Evolutionary conservation across 2,888 invertebrate species (phyloP).

Genomic region (Norana najaformis): DNA sequence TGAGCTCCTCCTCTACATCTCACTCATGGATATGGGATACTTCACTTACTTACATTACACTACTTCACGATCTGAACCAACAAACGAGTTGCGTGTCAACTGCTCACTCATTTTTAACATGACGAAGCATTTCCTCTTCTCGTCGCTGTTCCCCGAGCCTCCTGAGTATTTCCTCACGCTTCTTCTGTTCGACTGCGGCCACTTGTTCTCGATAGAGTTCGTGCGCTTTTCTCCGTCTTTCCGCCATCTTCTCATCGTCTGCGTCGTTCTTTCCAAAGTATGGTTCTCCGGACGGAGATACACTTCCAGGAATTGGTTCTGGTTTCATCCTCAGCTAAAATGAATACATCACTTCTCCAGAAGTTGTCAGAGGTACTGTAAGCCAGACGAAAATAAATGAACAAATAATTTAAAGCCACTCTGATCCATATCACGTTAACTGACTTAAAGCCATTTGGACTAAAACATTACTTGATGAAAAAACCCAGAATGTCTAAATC

Average conservation of each 20-base stretch:
- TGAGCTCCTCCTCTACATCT: too few relatives aligned
- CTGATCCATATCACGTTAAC: too few relatives aligned
- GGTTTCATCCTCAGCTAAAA: conserved; percentile 58
- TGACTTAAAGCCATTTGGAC: neutral
- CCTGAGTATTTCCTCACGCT: conserved; percentile 58
- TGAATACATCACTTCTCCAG: neutral
- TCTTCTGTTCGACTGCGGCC: conserved; percentile 57
- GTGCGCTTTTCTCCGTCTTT: conserved; percentile 54
- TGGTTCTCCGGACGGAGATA: conserved; percentile 54
- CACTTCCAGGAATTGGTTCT: conserved; percentile 54
- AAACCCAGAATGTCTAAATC: too few relatives aligned
- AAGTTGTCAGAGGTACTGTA: too few relatives aligned
- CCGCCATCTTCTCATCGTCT: conserved; percentile 59
- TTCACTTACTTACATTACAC: too few relatives aligned
- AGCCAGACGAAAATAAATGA: too few relatives aligned
- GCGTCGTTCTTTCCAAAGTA: conserved; percentile 62
- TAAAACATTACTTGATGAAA: too few relatives aligned
- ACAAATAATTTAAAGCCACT: too few relatives aligned
- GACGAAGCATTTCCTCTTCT: conserved; percentile 56
- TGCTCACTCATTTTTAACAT: conserved; percentile 57
- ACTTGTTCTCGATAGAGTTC: conserved; percentile 59
- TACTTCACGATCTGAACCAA: too few relatives aligned
- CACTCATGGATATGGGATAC: too few relatives aligned
- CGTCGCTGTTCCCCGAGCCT: conserved; percentile 58
- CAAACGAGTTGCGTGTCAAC: too few relatives aligned